Evolutionary conservation across 1,140 invertebrate genomes (phyloP), one percentile per base, ranked within the genome.

Genomic region (Drosophila trapezifrons): DNA sequence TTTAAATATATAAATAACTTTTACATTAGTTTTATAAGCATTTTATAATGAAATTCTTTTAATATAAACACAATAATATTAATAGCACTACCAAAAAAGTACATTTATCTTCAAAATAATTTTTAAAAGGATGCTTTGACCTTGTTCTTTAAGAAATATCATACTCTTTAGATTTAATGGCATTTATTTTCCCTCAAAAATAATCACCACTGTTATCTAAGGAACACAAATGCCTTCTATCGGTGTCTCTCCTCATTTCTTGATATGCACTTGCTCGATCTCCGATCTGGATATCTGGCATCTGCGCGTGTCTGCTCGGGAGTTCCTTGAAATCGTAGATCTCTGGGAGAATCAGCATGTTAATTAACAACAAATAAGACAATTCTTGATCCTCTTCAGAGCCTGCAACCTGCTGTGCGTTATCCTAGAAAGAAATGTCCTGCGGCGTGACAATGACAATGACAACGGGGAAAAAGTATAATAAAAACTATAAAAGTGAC

Each of bases 311-410:
- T 84, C 64, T 80, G 67, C 45, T 56, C 58, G 43, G 18, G 54
- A 78, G 20, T 84, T 87, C 80, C 15, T 45, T 60, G 69, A 89
- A 89, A 81, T 64, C 64, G 27, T 32, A 22, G 20, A 45, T 51
- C 47, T 71, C 54, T 47, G 47, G 20, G 55, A 45, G 43, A 42
- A 71, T 64, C 78, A 52, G 62, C 67, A 79, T 72, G 60, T 76
- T 89, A 87, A 87, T 87, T 87, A 89, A 72, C 60, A 57, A 46
- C 80, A 80, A 87, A 73, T 67, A 78, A 66, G 72, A 83, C 62
- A 67, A 75, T 84, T 77, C 51, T 45, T 54, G 57, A 37, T 17
- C 45, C 17, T 32, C 35, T 40, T 0, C 29, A 0, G 20, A 25
- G 55, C 38, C 64, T 57, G 25, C 17, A 43, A 72, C 64, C 76